phyloP scores from a whole-genome alignment of 1,140 invertebrate genomes.

The Atta cephalotes region DNA sequence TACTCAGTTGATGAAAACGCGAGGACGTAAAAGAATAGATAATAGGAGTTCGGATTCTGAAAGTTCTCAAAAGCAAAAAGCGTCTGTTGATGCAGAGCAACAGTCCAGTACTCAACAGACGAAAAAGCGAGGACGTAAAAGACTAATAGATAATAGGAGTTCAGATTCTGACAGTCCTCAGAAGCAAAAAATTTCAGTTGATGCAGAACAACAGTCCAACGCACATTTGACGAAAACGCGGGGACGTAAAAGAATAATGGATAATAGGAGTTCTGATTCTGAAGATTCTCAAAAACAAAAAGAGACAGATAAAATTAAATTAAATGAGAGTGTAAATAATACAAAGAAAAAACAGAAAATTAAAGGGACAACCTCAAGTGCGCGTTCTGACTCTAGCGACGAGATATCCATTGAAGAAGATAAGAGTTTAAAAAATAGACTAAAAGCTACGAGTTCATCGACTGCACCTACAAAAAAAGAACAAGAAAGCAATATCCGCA shows the following conservation, averaged over 20 bases:
- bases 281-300: not conserved
- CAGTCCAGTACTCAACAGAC: not conserved
- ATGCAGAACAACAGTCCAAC: not conserved
- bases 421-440: not conserved
- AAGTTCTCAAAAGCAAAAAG: too few relatives aligned
- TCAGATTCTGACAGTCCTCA: not conserved
- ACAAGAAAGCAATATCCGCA: not conserved
- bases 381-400: not conserved
- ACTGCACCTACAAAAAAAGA: not conserved
- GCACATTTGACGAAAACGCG: not conserved
- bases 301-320: not conserved
- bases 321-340: not conserved
- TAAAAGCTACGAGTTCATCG: not conserved
- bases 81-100: not conserved
- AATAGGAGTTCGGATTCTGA: not conserved
- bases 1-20: not conserved
- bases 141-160: not conserved
- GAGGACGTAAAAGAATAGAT: not conserved
- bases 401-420: slow-evolving; percentile 24
- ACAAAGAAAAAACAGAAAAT: slow-evolving; percentile 17
- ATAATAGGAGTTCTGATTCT: slow-evolving; percentile 22
- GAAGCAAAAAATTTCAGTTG: not conserved
- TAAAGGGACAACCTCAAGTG: not conserved
- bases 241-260: not conserved
- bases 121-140: not conserved